Percentiles rank a stretch among this genome's conserved stretches.
Conservation (phyloP, 1,140 invertebrate genomes). For the Drosophila biarmipes region DNA sequence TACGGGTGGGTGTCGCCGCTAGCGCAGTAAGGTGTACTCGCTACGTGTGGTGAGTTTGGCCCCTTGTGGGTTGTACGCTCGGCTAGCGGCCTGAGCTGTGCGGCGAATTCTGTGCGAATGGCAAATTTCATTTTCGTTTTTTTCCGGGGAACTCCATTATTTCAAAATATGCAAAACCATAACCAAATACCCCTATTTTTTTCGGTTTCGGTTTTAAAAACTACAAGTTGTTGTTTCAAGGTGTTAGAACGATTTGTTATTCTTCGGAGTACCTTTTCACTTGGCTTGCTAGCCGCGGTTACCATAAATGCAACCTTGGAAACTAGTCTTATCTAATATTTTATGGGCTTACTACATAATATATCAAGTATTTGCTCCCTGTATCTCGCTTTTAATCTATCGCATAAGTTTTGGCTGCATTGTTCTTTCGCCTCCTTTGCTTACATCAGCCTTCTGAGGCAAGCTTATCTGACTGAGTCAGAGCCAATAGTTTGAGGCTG, state of each 20-base stretch:
- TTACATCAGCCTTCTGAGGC: constrained; percentile 4
- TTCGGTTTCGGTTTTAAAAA: too few species aligned
- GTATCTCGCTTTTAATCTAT: background rate
- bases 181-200: too few species aligned
- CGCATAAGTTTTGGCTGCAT: background rate
- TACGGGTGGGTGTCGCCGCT: too few species aligned
- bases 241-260: too few species aligned
- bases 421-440: background rate
- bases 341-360: background rate
- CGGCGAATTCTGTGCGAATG: background rate
- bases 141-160: too few species aligned
- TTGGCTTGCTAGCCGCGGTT: too few species aligned
- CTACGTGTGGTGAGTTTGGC: background rate
- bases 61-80: background rate
- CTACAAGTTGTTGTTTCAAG: too few species aligned
- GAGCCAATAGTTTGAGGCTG: background rate
- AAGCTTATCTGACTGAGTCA: background rate
- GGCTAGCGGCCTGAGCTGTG: background rate
- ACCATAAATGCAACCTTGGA: too few species aligned
- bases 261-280: too few species aligned
- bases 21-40: too few species aligned
- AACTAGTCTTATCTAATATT: background rate
- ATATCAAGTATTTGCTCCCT: background rate
- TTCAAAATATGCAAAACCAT: too few species aligned
- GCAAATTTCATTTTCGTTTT: too few species aligned